Evolutionary conservation across 1,140 invertebrate genomes (phyloP), one percentile per base, ranked within the genome.

Genomic region (Melanaphis sacchari): DNA sequence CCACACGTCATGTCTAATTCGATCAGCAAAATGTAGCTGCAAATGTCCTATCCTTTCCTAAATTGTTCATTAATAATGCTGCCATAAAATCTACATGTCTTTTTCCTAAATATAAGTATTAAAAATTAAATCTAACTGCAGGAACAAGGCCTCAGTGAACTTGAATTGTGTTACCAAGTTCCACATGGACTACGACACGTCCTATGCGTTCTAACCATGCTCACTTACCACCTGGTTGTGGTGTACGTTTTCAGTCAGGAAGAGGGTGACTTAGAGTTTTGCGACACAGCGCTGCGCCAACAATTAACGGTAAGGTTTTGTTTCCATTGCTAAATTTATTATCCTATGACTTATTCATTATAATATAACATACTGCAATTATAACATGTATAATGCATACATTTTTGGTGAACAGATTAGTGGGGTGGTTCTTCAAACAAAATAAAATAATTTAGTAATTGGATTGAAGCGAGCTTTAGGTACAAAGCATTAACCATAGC

Each of bases 151-250:
- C 95, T 99, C n/a, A 94, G 95, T 9, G 97, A 99, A 94, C 95
- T 99, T 7, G 95, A 97, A 94, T 95, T 96, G 40, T 98, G 97
- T 0, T 97, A 97, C 94, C 95, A 96, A 24, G 96, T 97, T 81
- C 95, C 95, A 46, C 95, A 96, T 76, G 98, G 98, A 40, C 95
- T 99, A 38, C 96, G 98, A 31, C 97, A 98, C 93, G 96, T 98
- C n/a, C 95, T 99, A 2, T 98, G 98, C 95, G 96, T 97, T 18
- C 96, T 99, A 94, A 97, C 97, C 1, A 95, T 99, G 5, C 95
- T 99, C 3, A 97, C 96, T 1, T 99, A 98, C 95, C 97, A 99
- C 95, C 96, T 98, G 31, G 96, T 99, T 90, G 96, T 98, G 1
- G 96, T 97, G 26, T 98, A 98, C 94, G 97, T 98, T 94, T 95